phyloP scores from a whole-genome alignment of 2,888 invertebrate genomes.

The Torymus texanus region DNA sequence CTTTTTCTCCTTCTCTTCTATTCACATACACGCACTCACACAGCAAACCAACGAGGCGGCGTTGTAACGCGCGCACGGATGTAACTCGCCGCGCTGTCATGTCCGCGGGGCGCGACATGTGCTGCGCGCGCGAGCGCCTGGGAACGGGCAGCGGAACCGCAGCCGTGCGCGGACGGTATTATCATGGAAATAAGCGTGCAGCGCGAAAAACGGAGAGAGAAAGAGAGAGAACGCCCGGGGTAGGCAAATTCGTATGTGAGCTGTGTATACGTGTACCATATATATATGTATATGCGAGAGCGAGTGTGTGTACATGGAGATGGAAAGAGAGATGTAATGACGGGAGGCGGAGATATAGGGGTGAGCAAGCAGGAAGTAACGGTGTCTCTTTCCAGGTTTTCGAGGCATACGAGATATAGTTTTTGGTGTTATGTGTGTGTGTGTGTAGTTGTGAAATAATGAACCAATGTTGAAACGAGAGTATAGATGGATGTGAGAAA shows the following conservation, averaged over 20 bases:
- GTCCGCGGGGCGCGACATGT: not conserved
- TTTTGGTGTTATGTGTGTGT: too few species aligned
- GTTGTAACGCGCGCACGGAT: not conserved
- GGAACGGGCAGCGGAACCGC: not conserved
- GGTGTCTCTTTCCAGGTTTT: too few species aligned
- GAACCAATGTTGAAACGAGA: too few species aligned
- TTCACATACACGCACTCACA: too few species aligned
- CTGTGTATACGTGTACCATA: too few species aligned
- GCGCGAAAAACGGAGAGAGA: not conserved
- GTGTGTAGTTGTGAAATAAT: too few species aligned
- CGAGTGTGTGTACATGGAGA: not conserved
- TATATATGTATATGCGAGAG: too few species aligned
- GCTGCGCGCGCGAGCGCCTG: not conserved
- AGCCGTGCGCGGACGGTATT: slow-evolving; percentile 13
- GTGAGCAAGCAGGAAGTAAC: too few species aligned
- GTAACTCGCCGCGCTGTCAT: not conserved
- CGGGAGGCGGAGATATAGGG: not conserved
- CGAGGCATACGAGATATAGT: too few species aligned
- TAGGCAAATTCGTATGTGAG: not conserved
- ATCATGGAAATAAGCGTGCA: slow-evolving; percentile 43
- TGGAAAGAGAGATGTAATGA: not conserved
- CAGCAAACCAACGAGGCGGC: slow-evolving; percentile 1
- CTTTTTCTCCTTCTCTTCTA: too few species aligned
- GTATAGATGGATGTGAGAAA: too few species aligned
- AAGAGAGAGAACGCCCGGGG: not conserved